Conservation (phyloP, 2,888 invertebrate species). For the Neoascia interrupta region DNA sequence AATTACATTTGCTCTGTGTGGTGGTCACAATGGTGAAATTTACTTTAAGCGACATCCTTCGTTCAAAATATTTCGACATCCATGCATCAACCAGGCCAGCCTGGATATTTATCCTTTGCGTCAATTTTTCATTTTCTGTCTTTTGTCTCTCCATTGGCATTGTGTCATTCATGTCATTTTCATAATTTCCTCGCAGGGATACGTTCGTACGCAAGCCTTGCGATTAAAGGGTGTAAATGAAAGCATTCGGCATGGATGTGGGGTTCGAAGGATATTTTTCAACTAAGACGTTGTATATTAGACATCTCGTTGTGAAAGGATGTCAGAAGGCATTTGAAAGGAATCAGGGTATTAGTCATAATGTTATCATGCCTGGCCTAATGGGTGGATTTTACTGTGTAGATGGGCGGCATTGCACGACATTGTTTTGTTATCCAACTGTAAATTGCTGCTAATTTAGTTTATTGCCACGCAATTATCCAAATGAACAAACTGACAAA, state of each 20-base stretch:
- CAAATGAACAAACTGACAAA: constrained; percentile 79
- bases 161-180: constrained; percentile 58
- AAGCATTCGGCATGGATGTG: constrained; percentile 43
- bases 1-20: constrained; percentile 79
- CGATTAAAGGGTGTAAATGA: constrained; percentile 56
- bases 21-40: constrained; percentile 80
- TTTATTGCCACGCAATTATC: constrained; percentile 79
- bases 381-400: constrained; percentile 47
- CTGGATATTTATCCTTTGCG: constrained; percentile 19
- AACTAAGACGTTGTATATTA: constrained; percentile 44
- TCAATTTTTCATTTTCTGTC: constrained; percentile 57
- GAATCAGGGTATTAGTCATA: constrained; percentile 65
- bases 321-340: constrained; percentile 42
- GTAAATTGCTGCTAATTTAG: constrained; percentile 79
- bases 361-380: constrained; percentile 57
- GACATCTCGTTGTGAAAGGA: constrained; percentile 35
- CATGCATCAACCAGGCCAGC: constrained; percentile 46
- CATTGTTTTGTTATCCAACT: constrained; percentile 71
- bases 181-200: constrained; percentile 54
- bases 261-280: constrained; percentile 40
- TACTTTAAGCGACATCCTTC: constrained; percentile 75
- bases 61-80: constrained; percentile 60
- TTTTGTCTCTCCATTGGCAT: constrained; percentile 5
- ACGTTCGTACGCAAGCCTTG: constrained; percentile 18
- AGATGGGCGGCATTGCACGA: constrained; percentile 13